Conservation (phyloP, 2,113 vertebrate genomes). For the Cebus imitator region DNA sequence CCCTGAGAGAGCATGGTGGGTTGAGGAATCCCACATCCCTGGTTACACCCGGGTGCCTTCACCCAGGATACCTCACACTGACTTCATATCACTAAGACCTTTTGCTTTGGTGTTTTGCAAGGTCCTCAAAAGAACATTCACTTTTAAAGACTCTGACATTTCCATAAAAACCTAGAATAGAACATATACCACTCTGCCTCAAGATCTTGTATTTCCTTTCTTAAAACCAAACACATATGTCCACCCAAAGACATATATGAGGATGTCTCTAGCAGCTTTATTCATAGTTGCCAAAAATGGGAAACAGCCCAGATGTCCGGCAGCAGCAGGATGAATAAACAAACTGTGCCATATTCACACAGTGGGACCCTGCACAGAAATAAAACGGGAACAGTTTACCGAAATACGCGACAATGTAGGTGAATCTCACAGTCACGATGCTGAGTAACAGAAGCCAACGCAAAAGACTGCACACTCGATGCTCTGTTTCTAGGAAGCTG, state of each 20-base stretch:
- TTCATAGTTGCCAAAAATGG: neutral
- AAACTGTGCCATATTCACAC: accelerated
- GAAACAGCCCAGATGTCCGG: neutral
- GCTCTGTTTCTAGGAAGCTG: accelerated
- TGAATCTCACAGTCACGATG: accelerated
- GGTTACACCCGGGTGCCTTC: neutral
- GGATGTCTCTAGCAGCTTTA: neutral
- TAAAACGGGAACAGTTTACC: accelerated
- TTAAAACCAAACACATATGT: neutral
- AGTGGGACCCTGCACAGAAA: accelerated
- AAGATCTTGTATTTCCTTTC: neutral
- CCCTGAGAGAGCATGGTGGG: neutral
- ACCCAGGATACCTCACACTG: too few relatives aligned
- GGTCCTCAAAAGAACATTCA: neutral
- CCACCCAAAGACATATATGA: neutral
- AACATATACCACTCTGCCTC: neutral
- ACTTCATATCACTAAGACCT: neutral
- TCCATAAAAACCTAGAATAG: neutral
- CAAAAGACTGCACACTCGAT: accelerated
- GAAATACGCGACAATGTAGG: accelerated
- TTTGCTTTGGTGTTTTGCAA: neutral
- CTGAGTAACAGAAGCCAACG: neutral
- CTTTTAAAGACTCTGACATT: neutral
- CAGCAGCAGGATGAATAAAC: neutral
- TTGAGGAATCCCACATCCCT: neutral